A percentile compares a stretch with the other conserved stretches of the same genome.
phyloP scores from a whole-genome alignment of 2,797 vertebrate genomes.

The Pogonophryne albipinna region DNA sequence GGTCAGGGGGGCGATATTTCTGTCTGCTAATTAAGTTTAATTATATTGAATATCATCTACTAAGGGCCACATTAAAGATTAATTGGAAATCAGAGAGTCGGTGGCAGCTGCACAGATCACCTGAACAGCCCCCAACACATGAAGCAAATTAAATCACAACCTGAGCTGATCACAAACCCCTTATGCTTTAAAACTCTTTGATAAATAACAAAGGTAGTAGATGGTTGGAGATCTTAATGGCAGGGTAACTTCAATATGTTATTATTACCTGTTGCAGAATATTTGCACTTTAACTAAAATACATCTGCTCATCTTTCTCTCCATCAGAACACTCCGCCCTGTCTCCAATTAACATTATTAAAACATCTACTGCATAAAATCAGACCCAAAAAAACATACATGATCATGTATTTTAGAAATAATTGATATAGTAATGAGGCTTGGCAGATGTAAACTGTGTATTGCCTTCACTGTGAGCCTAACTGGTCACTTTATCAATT shows the following conservation, averaged over 20 bases:
- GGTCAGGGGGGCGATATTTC: constrained; percentile 69
- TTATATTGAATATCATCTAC: constrained; percentile 73
- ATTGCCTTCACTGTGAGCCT: background rate
- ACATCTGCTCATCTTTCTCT: too few species aligned
- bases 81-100: constrained; percentile 78
- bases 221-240: background rate
- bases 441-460: background rate
- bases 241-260: background rate
- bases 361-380: background rate
- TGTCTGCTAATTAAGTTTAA: constrained; percentile 77
- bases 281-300: too few species aligned
- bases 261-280: too few species aligned
- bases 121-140: constrained; percentile 57
- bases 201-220: background rate
- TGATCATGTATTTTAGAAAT: background rate
- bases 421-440: background rate
- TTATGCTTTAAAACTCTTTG: background rate
- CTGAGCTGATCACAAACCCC: constrained; percentile 16
- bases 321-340: too few species aligned
- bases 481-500: constrained; percentile 10
- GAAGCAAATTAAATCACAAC: constrained; percentile 57
- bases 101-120: constrained; percentile 55
- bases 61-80: constrained; percentile 71
- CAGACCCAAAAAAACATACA: constrained; percentile 6
- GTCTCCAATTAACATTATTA: too few species aligned